Conservation (phyloP, 37 sponge, comb jelly and placozoan species). For the Eunapius fragilis region DNA sequence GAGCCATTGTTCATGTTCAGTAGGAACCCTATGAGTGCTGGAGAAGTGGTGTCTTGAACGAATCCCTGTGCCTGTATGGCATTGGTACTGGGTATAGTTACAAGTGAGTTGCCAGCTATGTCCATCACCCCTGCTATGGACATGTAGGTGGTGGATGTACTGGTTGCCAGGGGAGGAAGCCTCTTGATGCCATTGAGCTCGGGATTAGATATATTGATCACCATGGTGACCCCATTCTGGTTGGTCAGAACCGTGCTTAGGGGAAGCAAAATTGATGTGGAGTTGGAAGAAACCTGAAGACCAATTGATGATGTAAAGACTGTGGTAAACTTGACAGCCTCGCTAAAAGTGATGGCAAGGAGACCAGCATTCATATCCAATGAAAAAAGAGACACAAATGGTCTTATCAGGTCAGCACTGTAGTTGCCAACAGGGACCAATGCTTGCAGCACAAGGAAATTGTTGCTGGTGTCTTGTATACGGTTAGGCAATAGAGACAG, state of each 20-base stretch:
- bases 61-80: slow-evolving; percentile 25
- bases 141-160: slow-evolving; percentile 60
- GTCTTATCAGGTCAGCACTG: slow-evolving; percentile 74
- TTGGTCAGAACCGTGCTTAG: slow-evolving; percentile 43
- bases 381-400: slow-evolving; percentile 50
- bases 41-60: slow-evolving; percentile 66
- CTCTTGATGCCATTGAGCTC: slow-evolving; percentile 76
- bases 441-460: background rate
- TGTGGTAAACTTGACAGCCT: slow-evolving; percentile 52
- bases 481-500: slow-evolving; percentile 19
- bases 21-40: slow-evolving; percentile 48
- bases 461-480: background rate
- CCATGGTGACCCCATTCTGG: slow-evolving; percentile 10
- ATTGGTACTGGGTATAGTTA: slow-evolving; percentile 31
- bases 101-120: slow-evolving; percentile 65
- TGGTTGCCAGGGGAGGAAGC: slow-evolving; percentile 52
- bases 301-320: slow-evolving; percentile 37
- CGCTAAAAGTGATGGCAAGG: slow-evolving; percentile 77
- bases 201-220: slow-evolving; percentile 46
- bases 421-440: slow-evolving; percentile 12
- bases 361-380: slow-evolving; percentile 75
- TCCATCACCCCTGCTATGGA: slow-evolving; percentile 50
- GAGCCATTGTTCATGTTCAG: slow-evolving; percentile 64
- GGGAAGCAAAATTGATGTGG: slow-evolving; percentile 23
- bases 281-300: slow-evolving; percentile 49